Percentiles rank a stretch among this genome's conserved stretches.
These are phyloP conservation scores for Sminthurides bifidus DNA, from an alignment of 1,140 invertebrate genomes.

Conservation along the genomic window DNA sequence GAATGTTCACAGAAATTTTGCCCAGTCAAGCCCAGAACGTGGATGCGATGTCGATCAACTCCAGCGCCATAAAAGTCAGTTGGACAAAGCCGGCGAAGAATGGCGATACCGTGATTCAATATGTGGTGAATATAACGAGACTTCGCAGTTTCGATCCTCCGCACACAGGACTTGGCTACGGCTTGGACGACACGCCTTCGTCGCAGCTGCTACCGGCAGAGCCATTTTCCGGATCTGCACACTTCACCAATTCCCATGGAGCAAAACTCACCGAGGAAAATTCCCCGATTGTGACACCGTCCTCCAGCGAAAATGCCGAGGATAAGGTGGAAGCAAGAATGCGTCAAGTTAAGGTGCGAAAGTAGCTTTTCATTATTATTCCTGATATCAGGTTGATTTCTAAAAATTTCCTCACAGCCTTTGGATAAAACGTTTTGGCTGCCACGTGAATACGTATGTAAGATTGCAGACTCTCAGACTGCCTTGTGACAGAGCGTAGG, in stretches of 20 bases:
- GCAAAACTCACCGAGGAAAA: too few relatives aligned
- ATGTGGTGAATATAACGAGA: conserved; percentile 57
- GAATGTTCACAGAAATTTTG: conserved; percentile 49
- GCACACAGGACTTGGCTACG: conserved; percentile 23
- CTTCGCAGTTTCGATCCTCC: conserved; percentile 49
- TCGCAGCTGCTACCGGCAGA: too few relatives aligned
- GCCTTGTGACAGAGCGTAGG: too few relatives aligned
- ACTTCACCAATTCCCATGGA: too few relatives aligned
- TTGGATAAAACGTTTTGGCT: too few relatives aligned
- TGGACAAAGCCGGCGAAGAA: conserved; percentile 54
- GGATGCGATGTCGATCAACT: conserved; percentile 54
- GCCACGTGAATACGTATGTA: too few relatives aligned
- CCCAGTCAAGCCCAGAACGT: conserved; percentile 58
- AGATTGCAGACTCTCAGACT: too few relatives aligned
- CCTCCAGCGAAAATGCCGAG: conserved; percentile 12
- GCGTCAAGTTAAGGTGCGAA: conserved; percentile 24
- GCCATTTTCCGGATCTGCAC: neutral
- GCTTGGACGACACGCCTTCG: neutral
- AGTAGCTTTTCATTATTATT: neutral
- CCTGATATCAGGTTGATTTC: too few relatives aligned
- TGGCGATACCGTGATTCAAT: conserved; percentile 50
- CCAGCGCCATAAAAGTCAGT: conserved; percentile 53
- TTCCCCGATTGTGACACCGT: too few relatives aligned
- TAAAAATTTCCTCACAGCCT: too few relatives aligned
- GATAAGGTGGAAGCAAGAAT: conserved; percentile 25